Conservation (phyloP, 2,888 invertebrate genomes). For the Dicyrtoma fusca region DNA sequence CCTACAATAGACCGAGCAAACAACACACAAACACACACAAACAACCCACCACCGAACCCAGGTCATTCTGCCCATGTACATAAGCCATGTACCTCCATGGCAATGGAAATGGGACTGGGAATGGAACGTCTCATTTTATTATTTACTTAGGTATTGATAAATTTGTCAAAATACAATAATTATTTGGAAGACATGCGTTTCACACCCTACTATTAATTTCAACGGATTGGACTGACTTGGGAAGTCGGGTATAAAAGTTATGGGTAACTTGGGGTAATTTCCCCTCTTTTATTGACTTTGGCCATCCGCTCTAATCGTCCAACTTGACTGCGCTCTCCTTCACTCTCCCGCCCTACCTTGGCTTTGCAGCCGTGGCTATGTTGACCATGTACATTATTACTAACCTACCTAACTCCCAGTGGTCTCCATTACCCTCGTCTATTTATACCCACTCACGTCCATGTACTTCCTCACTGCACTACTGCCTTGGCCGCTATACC, state of each 20-base stretch:
- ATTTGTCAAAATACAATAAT: slow-evolving; percentile 35
- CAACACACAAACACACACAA: too few relatives aligned
- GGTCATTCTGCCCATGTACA: background rate
- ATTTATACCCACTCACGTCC: too few relatives aligned
- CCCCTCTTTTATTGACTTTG: slow-evolving; percentile 35
- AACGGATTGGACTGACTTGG: slow-evolving; percentile 11
- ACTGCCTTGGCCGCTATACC: too few relatives aligned
- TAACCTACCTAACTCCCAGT: too few relatives aligned
- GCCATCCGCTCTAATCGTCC: slow-evolving; percentile 27
- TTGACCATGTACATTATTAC: too few relatives aligned
- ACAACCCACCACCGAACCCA: too few relatives aligned
- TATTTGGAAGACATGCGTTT: slow-evolving; percentile 18
- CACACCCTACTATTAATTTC: slow-evolving; percentile 34
- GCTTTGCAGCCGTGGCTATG: too few relatives aligned
- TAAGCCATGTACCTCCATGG: too few relatives aligned
- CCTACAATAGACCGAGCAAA: too few relatives aligned
- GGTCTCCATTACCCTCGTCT: too few relatives aligned
- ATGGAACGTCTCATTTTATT: background rate
- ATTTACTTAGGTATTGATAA: slow-evolving; percentile 13
- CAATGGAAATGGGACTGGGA: too few relatives aligned
- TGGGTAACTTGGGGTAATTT: slow-evolving; percentile 26
- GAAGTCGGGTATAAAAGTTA: slow-evolving; percentile 9
- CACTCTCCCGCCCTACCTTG: background rate
- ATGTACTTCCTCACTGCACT: too few relatives aligned
- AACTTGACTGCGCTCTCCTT: slow-evolving; percentile 9